Conservation (phyloP, 2,888 invertebrate genomes). For the Alloplasta piceator region DNA sequence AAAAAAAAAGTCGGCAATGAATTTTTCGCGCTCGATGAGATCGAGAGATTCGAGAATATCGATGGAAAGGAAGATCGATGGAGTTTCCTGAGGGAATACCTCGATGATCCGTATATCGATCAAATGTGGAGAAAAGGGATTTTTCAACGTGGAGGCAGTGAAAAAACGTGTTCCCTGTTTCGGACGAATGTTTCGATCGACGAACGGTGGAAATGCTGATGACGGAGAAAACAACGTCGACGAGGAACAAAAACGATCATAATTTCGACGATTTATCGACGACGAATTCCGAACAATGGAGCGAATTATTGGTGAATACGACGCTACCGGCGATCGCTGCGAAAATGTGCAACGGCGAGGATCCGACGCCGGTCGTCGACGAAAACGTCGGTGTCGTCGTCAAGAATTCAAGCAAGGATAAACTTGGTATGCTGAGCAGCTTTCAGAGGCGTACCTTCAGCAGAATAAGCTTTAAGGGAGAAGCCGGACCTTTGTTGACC, state of each 20-base stretch:
- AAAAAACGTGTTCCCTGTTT: conserved; percentile 29
- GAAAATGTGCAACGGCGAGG: conserved; percentile 70
- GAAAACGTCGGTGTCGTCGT: conserved; percentile 29
- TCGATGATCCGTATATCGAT: too few species aligned
- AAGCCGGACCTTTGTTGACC: conserved; percentile 75
- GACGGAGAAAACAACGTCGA: conserved; percentile 63
- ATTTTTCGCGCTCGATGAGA: too few species aligned
- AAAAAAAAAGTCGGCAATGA: too few species aligned
- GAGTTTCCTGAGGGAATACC: conserved; percentile 16
- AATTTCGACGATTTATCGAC: conserved; percentile 66
- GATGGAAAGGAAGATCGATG: neutral
- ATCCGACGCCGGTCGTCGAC: conserved; percentile 57
- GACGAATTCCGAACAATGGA: conserved; percentile 66
- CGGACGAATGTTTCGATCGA: neutral
- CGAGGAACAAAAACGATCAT: conserved; percentile 51
- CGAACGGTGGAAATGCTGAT: conserved; percentile 68
- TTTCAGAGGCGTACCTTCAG: conserved; percentile 77
- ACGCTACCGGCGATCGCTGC: conserved; percentile 72
- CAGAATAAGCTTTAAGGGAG: conserved; percentile 78
- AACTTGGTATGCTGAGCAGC: conserved; percentile 69
- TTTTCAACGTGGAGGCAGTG: neutral
- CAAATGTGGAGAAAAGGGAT: too few species aligned
- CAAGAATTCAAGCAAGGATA: conserved; percentile 66
- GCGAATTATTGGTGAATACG: conserved; percentile 72
- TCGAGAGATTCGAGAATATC: too few species aligned